phyloP scores from a whole-genome alignment of 1,140 invertebrate species.

The Pinna nobilis region DNA sequence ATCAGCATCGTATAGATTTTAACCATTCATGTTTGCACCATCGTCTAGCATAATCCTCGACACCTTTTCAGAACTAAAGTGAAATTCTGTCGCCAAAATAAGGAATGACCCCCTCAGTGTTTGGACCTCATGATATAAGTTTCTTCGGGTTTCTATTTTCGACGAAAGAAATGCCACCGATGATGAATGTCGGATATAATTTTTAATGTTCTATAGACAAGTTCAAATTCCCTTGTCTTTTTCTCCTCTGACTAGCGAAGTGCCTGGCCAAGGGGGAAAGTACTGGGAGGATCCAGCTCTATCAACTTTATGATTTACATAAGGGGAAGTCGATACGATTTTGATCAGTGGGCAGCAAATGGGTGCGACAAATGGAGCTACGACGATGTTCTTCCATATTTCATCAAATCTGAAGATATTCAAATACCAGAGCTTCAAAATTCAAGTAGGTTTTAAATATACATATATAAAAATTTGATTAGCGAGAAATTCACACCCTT shows the following conservation, averaged over 20 bases:
- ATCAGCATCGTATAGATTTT: no score
- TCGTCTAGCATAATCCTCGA: no score
- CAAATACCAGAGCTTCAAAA: constrained; percentile 31
- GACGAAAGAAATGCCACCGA: no score
- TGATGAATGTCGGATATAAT: no score
- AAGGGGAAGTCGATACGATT: constrained; percentile 92
- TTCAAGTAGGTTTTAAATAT: not conserved
- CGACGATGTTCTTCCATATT: constrained; percentile 89
- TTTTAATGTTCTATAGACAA: not conserved
- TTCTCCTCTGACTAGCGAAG: constrained; percentile 27
- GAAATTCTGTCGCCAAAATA: no score
- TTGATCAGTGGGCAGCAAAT: constrained; percentile 90
- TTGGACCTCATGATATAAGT: no score
- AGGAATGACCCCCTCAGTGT: no score
- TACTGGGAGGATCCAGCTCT: constrained; percentile 88
- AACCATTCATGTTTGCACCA: no score
- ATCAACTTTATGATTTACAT: constrained; percentile 98
- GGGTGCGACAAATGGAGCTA: constrained; percentile 95
- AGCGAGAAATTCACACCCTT: no score
- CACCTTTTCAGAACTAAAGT: no score
- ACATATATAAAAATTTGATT: no score
- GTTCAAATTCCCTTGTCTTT: not conserved
- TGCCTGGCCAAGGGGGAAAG: constrained; percentile 52
- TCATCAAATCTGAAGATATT: constrained; percentile 84
- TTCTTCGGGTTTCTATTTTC: no score